Base-by-base conservation (phyloP, 2,797 vertebrate species). In the Myotis findleyi region DNA sequence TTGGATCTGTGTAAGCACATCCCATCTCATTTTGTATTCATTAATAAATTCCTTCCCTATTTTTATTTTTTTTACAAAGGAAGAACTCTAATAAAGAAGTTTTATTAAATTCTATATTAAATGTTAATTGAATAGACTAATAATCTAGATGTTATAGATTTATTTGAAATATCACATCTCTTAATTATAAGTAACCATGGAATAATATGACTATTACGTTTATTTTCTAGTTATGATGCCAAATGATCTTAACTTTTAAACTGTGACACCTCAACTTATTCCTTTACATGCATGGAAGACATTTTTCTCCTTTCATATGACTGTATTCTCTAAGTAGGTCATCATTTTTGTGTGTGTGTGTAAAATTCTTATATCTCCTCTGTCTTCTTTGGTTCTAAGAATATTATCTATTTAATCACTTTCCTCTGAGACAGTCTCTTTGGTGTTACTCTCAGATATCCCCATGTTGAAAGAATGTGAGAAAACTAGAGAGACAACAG, bases 81-180 rank as follows among this genome's bases (percentile, higher is more conserved):
- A 83, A 92, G 44, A 89, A 89, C 25, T 82, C 93, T 90, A 95
- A 96, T 97, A 95, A 94, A 95, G 64, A 81, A 81, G 41, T 87
- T 96, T 96, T 80, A 97, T 97, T 97, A 91, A 92, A 82, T 95
- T 87, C 36, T 91, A 59, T 77, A 89, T 86, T 91, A 91, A 88
- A 87, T 87, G 71, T 92, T 96, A 94, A 95, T 87, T 94, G 91
- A 96, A 47, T 33, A 96, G 36, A 41, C 66, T 96, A 77, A 89
- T 95, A 95, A 87, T 64, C 57, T 84, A 95, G 79, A 95, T 91
- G 71, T 69, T 92, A 68, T 51, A 77, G 41, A 27, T 94, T 96
- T 95, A 91, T 92, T 89, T 96, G 84, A 95, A 94, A 94, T 49
- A 83, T 87, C 23, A 83, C 30, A 77, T 88, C 53, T 87, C 76